phyloP scores from a whole-genome alignment of 1,140 invertebrate genomes.

The Epicauta chinensis region DNA sequence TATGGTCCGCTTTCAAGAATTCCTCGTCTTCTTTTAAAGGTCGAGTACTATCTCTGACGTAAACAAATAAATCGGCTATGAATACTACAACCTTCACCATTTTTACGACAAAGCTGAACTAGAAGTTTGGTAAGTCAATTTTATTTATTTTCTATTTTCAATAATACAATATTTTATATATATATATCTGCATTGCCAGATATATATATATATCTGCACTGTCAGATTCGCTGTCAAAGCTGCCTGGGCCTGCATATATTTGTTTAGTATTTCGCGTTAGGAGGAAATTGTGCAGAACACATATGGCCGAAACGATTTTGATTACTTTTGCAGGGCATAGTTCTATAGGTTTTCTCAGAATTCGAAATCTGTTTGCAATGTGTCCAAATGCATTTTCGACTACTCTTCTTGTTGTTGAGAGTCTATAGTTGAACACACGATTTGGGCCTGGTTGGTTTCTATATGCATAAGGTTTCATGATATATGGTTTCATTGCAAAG shows the following conservation, averaged over 20 bases:
- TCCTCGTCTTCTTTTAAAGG: too few species aligned
- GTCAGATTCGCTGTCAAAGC: constrained; percentile 17
- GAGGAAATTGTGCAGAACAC: constrained; percentile 21
- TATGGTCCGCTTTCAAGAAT: too few species aligned
- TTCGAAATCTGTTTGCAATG: constrained; percentile 34
- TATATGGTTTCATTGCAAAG: constrained; percentile 22
- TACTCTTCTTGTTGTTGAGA: constrained; percentile 38
- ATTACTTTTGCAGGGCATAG: constrained; percentile 17
- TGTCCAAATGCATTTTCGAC: constrained; percentile 43
- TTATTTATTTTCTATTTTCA: too few species aligned
- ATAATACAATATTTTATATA: too few species aligned
- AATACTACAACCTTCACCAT: too few species aligned
- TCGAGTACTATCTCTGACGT: too few species aligned
- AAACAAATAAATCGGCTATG: too few species aligned
- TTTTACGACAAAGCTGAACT: too few species aligned
- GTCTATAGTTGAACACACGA: constrained; percentile 43
- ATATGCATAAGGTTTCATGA: constrained; percentile 23
- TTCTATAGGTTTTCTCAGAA: constrained; percentile 20
- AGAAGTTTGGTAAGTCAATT: too few species aligned
- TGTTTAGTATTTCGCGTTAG: constrained; percentile 6
- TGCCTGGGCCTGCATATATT: constrained; percentile 11
- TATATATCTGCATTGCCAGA: too few species aligned
- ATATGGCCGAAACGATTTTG: constrained; percentile 13
- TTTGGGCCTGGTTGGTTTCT: constrained; percentile 13
- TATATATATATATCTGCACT: neutral